Evolutionary conservation across 2,888 invertebrate species (phyloP), one percentile per base, ranked within the genome.

Genomic region (Thymelicus acteon): DNA sequence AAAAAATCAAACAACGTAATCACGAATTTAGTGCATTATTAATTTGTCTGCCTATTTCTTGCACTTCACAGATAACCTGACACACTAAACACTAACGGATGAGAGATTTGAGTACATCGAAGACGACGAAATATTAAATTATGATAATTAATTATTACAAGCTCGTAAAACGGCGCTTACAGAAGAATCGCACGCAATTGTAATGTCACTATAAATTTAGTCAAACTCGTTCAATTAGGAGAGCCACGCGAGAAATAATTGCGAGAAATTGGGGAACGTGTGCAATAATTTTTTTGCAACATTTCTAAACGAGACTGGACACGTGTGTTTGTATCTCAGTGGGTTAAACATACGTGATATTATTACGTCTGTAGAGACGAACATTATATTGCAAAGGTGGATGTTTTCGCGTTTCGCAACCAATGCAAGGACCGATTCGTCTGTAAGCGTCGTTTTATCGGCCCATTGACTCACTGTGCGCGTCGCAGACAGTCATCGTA

Each of bases 401-500:
- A 8, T 47, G 61, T 57, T 63, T 69, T 57, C 37, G 31, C 37
- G 37, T 70, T 64, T 64, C 70, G 70, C 58, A 70, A 70, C 49
- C 37, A 58, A 8, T 8, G 24, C 47, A 40, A 48, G 49, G 58
- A 78, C 72, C 70, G 74, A 80, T 82, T 87, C 82, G 86, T 89
- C 85, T 85, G 79, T 77, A 77, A 79, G 82, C 85, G 82, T 81
- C 83, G 85, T 82, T 81, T 86, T 85, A 86, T 82, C 80, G 80
- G 79, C 72, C 74, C 79, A 75, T 83, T 88, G 90, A 93, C 92
- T 93, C 92, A 93, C 92, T 86, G 85, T 86, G 84, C 81, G 81
- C 85, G 86, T 83, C 83, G 89, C 82, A 87, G 86, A 87, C 85
- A 81, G 87, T 88, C 91, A 90, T 89, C 85, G 87, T 92, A 93